Conservation (phyloP, 35 echinoderm and acorn worm genomes). For the Nesometra sesokonis region DNA sequence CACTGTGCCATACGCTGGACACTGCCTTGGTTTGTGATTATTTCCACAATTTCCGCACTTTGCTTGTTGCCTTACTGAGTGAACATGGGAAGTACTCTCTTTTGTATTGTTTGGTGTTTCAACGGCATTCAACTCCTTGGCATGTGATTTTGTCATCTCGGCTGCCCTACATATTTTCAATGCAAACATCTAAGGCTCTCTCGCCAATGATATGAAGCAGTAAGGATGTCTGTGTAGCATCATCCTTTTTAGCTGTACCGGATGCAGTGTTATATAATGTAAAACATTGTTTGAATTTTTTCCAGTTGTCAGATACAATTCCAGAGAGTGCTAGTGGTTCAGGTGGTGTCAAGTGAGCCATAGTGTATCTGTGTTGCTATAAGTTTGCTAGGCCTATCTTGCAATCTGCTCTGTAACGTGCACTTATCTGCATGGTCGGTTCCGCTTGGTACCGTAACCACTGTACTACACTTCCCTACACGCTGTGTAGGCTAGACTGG, state of each 20-base stretch:
- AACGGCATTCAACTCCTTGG: neutral
- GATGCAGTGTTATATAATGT: conserved; percentile 10
- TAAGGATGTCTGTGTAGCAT: neutral
- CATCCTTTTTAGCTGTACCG: neutral
- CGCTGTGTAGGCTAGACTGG: no score
- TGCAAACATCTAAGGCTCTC: neutral
- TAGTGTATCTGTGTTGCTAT: no score
- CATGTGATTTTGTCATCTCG: neutral
- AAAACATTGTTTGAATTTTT: conserved; percentile 32
- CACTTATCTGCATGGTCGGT: no score
- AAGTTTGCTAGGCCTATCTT: no score
- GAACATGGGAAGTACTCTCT: neutral
- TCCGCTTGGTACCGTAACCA: no score
- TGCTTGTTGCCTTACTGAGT: neutral
- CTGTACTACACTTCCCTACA: no score
- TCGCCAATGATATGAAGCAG: conserved; percentile 24
- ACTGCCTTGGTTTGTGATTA: neutral
- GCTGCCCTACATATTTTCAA: neutral
- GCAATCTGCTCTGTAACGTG: no score
- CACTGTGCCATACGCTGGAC: neutral
- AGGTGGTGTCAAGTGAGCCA: conserved; percentile 15
- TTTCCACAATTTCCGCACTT: neutral
- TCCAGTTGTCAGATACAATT: conserved; percentile 35
- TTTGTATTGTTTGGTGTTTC: no score
- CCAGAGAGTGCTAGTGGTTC: conserved; percentile 6